Conservation (phyloP, 2,888 invertebrate species). For the Morpho helenor region DNA sequence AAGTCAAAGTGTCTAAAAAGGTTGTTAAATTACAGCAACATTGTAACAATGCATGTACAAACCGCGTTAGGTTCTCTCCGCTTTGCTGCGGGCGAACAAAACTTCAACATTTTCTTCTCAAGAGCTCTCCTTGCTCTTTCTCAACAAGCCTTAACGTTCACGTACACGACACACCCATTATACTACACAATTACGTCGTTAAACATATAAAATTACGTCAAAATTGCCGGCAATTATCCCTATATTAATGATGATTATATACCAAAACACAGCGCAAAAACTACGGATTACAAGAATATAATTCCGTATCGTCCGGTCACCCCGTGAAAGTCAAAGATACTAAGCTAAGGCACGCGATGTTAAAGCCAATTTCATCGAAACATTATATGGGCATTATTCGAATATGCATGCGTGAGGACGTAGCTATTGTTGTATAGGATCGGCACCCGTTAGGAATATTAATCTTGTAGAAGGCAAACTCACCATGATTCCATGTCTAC, state of each 20-base stretch:
- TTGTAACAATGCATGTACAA: constrained; percentile 37
- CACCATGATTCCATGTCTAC: constrained; percentile 44
- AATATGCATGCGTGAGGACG: constrained; percentile 71
- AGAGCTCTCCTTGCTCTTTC: constrained; percentile 27
- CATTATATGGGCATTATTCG: constrained; percentile 76
- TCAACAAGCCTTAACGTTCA: background rate
- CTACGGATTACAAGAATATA: constrained; percentile 26
- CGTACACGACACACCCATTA: constrained; percentile 29
- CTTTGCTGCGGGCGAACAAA: constrained; percentile 78
- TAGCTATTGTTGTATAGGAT: constrained; percentile 65
- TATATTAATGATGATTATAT: constrained; percentile 8
- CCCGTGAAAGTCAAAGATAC: constrained; percentile 61
- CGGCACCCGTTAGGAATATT: constrained; percentile 71
- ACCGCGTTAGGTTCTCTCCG: constrained; percentile 74
- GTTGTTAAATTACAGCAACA: background rate
- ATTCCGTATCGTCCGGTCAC: constrained; percentile 32
- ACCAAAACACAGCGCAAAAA: constrained; percentile 1
- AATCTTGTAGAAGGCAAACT: constrained; percentile 64
- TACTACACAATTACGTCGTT: constrained; percentile 23
- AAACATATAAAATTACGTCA: constrained; percentile 1
- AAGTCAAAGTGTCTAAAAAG: too few relatives aligned
- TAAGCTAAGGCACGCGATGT: constrained; percentile 58
- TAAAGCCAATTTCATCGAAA: constrained; percentile 69
- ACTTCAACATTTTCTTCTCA: constrained; percentile 74
- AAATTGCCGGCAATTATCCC: constrained; percentile 7